These are phyloP conservation scores for Scaptomyza reducta DNA, from an alignment of 2,888 invertebrate species.

Conservation along the genomic window DNA sequence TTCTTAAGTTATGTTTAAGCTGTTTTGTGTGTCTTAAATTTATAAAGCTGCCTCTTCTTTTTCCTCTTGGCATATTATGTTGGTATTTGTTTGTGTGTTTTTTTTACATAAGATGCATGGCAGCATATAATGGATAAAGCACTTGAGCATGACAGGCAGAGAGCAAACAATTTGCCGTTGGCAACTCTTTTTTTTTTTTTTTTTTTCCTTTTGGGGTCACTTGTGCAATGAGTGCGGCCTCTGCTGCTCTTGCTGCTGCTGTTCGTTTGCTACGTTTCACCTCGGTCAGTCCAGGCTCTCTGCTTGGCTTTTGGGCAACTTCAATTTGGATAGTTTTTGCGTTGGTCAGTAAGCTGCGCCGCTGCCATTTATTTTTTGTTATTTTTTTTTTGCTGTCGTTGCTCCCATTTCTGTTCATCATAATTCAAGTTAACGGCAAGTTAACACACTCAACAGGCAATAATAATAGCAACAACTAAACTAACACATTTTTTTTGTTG, in stretches of 20 bases:
- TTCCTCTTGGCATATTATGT: slow-evolving; percentile 3
- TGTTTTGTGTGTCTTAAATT: slow-evolving; percentile 4
- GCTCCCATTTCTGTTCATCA: slow-evolving; percentile 42
- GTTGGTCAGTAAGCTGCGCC: slow-evolving; percentile 22
- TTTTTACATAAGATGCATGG: slow-evolving; percentile 34
- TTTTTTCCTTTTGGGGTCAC: slow-evolving; percentile 47
- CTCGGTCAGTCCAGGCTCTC: slow-evolving; percentile 5
- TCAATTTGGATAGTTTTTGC: slow-evolving; percentile 22
- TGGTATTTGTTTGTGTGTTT: not conserved
- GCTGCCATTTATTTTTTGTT: no score
- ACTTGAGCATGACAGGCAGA: slow-evolving; percentile 37
- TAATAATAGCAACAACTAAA: slow-evolving; percentile 57
- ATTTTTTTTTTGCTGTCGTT: slow-evolving; percentile 40
- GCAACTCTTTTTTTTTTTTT: slow-evolving; percentile 31
- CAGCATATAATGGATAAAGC: slow-evolving; percentile 30
- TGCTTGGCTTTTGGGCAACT: slow-evolving; percentile 39
- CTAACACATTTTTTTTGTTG: slow-evolving; percentile 60
- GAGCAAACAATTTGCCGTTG: slow-evolving; percentile 26
- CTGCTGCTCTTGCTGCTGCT: slow-evolving; percentile 1
- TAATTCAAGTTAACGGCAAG: slow-evolving; percentile 65
- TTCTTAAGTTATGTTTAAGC: not conserved
- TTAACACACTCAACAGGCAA: slow-evolving; percentile 56
- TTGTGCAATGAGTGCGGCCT: slow-evolving; percentile 45
- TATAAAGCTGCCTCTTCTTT: slow-evolving; percentile 7
- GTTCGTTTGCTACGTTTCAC: slow-evolving; percentile 28